Evolutionary conservation across 2,888 invertebrate species (phyloP), one percentile per base, ranked within the genome.

Genomic region (Eupeodes latifasciatus): DNA sequence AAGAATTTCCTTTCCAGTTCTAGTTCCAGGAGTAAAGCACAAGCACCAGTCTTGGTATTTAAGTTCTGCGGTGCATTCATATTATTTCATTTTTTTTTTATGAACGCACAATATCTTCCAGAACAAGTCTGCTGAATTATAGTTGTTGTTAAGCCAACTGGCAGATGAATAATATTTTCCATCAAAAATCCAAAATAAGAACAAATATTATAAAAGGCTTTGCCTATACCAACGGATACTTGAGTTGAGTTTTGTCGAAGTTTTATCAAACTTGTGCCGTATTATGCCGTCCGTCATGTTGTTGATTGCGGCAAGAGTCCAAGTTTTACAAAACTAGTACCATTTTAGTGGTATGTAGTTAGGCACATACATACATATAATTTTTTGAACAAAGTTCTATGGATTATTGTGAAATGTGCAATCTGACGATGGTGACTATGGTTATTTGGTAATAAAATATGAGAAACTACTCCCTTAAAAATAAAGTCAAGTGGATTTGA

Each of bases 81-180:
- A 36, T 71, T 55, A 5, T 55, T 40, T 49, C 19, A 12, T 61
- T 7, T 61, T 27, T 19, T 19, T 55, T 11, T 40, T 40, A 6
- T 64, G 19, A 5, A 64, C 7, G 19, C 44, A 57, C 10, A 14
- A 4, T n/a, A 71, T 16, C n/a, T 44, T 16, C n/a, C 16, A 11
- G 16, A 71, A 27, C 27, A 27, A 27, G 19, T 57, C 55, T 27
- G 55, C 6, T 5, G 40, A 40, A 57, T 36, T 27, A 27, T 27
- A n/a, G 55, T 55, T 40, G 27, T 9, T 71, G 71, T 57, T 71
- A 55, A 71, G 11, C 71, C 57, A 71, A 71, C 57, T 71, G 71
- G 44, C 57, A 57, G 36, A 9, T 49, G 55, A 57, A 36, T 14
- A n/a, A 16, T 49, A 49, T 66, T 69, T 36, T 53, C n/a, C 40